phyloP scores from a whole-genome alignment of 2,888 invertebrate species.

The Venusia cambrica region DNA sequence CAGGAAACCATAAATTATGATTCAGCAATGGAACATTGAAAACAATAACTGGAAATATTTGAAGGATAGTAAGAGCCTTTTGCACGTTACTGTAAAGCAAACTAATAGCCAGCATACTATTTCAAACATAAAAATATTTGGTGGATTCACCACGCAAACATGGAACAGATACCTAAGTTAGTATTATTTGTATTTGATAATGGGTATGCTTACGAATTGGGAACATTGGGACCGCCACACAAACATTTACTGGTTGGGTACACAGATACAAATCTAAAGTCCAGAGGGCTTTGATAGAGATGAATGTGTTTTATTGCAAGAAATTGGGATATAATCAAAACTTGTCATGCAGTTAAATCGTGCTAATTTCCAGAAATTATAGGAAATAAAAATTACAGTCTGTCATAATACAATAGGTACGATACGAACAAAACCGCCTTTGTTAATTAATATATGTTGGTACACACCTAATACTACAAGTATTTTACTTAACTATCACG shows the following conservation, averaged over 20 bases:
- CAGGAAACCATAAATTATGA: slow-evolving; percentile 6
- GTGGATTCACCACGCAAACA: too few species aligned
- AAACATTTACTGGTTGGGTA: too few species aligned
- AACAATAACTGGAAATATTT: slow-evolving; percentile 1
- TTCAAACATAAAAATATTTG: too few species aligned
- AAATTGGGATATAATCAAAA: slow-evolving; percentile 34
- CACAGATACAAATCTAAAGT: too few species aligned
- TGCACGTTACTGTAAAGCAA: too few species aligned
- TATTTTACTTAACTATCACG: slow-evolving; percentile 72
- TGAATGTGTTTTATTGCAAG: slow-evolving; percentile 50
- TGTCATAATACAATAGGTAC: slow-evolving; percentile 52
- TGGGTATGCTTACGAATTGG: too few species aligned
- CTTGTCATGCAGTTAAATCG: slow-evolving; percentile 60
- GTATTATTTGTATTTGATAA: too few species aligned
- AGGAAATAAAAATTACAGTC: slow-evolving; percentile 40
- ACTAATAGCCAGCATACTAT: too few species aligned
- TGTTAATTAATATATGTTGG: slow-evolving; percentile 48
- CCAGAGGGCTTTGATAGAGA: slow-evolving; percentile 10
- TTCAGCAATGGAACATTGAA: slow-evolving; percentile 1
- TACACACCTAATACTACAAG: slow-evolving; percentile 61
- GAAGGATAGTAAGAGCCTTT: too few species aligned
- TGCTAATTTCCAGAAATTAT: slow-evolving; percentile 53
- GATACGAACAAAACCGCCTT: slow-evolving; percentile 66
- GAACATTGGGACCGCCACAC: too few species aligned
- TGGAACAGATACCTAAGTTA: too few species aligned